Percentiles rank a stretch among this genome's conserved stretches.
Evolutionary conservation across 2,113 vertebrate genomes (phyloP).

Genomic region (Hemibagrus wyckioides): DNA sequence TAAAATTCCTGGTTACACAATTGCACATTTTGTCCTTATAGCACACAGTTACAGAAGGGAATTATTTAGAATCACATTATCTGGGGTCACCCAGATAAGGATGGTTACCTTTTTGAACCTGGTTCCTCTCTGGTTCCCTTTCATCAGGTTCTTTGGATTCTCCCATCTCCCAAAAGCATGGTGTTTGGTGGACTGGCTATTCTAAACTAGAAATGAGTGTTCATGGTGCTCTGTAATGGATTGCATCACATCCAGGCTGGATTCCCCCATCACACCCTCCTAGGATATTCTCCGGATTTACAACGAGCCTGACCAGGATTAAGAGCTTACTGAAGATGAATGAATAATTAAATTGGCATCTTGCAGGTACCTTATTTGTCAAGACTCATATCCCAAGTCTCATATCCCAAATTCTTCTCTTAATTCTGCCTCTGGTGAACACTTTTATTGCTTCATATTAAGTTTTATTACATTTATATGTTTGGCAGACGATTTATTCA

Average conservation of each 20-base stretch:
- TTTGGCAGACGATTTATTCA: background rate
- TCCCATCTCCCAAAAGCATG: background rate
- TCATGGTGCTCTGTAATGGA: background rate
- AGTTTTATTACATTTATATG: background rate
- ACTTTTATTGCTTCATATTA: background rate
- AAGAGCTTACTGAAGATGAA: constrained; percentile 9
- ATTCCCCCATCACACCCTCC: background rate
- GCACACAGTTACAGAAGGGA: too few species aligned
- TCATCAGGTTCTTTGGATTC: background rate
- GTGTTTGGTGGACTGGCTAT: background rate
- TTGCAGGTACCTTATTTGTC: background rate
- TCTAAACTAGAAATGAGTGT: background rate
- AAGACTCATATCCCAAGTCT: background rate
- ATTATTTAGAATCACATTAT: too few species aligned
- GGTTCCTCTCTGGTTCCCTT: too few species aligned
- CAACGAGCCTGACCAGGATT: background rate
- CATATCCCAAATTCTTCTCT: background rate
- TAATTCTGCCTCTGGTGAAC: background rate
- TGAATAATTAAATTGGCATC: constrained; percentile 6
- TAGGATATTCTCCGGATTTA: background rate
- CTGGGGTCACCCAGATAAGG: too few species aligned
- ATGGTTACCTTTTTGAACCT: too few species aligned
- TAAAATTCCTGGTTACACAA: too few species aligned
- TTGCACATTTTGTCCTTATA: too few species aligned
- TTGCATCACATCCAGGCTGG: background rate